Evolutionary conservation across 2,797 vertebrate genomes (phyloP), one percentile per base, ranked within the genome.

Genomic region (Pteropus rufus): DNA sequence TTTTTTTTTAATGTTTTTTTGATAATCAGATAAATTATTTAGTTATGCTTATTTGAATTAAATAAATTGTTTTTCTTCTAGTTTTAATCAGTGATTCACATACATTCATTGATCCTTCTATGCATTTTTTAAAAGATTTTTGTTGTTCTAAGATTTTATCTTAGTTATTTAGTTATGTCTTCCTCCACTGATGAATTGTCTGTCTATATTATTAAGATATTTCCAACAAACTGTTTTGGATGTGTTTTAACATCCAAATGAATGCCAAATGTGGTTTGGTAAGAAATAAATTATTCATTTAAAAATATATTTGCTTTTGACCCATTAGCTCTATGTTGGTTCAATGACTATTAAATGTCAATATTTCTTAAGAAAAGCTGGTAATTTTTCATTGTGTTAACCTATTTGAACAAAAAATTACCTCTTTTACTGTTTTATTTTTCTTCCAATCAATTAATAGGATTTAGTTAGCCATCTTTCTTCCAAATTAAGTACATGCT

Each of bases 1-100:
- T 97, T 91, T 81, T 96, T 81, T 77, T 89, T 91, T 76, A 94
- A 76, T 76, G 18, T 84, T 64, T 65, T 87, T 95, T 89, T 72
- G 36, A 88, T 92, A 86, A 86, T 82, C 49, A 79, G 36, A 93
- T 86, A 91, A 87, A 81, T 52, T 3, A 79, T 84, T 69, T 84
- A 91, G 80, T 95, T 92, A 93, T 52, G 4, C 6, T 64, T 94
- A 5, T 81, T 73, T 93, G 34, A 94, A 76, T 91, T 76, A 62
- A 86, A 77, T 79, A 10, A 94, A 75, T 26, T 84, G n/a, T 8
- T 90, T 90, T 94, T 89, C 19, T 56, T 88, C 82, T 67, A 29
- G 7, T 67, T 93, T 93, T 73, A 82, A 93, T 88, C 85, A 91
- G 29, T 76, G 23, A 79, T 62, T 46, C 21, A 15, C 39, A 83